These are phyloP conservation scores for Meleagris gallopavo DNA, from an alignment of 2,113 vertebrate genomes.

Conservation along the genomic window DNA sequence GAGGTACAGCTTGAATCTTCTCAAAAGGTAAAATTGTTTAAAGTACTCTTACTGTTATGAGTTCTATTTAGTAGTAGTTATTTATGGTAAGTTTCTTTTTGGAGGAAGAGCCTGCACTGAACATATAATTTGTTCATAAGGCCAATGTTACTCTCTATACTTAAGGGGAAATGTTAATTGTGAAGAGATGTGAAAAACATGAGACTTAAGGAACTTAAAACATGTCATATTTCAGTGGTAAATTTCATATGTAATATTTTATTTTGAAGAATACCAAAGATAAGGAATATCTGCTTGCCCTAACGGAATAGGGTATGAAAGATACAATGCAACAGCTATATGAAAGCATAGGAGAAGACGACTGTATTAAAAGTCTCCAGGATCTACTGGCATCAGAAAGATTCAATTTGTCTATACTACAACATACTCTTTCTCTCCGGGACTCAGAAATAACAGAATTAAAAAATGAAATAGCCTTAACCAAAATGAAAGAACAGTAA, in stretches of 20 bases:
- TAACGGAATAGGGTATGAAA: constrained; percentile 58
- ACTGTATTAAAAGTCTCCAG: constrained; percentile 36
- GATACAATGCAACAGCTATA: constrained; percentile 33
- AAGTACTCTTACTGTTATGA: not conserved
- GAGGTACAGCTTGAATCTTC: constrained; percentile 60
- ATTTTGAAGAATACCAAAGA: constrained; percentile 69
- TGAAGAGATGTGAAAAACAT: not conserved
- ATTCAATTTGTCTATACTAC: constrained; percentile 17
- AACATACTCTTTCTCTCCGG: constrained; percentile 43
- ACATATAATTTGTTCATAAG: not conserved
- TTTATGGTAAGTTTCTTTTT: not conserved
- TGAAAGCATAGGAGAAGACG: constrained; percentile 7
- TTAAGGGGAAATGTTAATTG: not conserved
- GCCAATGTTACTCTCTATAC: too few relatives aligned
- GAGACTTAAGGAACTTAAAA: not conserved
- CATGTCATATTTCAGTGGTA: not conserved
- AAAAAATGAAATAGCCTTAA: constrained; percentile 35
- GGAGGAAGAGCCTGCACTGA: not conserved
- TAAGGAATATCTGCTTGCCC: constrained; percentile 58
- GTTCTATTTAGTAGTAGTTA: not conserved
- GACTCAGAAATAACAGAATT: constrained; percentile 50
- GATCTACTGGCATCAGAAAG: not conserved
- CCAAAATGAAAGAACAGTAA: not conserved
- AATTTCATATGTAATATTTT: constrained; percentile 25
- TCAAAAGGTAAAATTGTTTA: constrained; percentile 28